phyloP scores from a whole-genome alignment of 1,140 invertebrate species.

The Papilio xuthus region DNA sequence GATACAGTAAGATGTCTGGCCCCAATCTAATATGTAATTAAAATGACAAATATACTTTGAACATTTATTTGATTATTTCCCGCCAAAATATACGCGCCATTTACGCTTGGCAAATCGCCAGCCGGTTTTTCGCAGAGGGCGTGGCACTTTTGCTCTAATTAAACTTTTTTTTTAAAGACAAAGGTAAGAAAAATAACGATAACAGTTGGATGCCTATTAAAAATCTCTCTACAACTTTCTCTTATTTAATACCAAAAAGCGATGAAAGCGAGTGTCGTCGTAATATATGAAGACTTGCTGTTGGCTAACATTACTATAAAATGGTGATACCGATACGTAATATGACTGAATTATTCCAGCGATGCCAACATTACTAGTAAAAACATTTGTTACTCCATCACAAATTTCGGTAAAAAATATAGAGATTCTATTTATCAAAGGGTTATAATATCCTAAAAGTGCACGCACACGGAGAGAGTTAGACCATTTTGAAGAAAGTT shows the following conservation, averaged over 20 bases:
- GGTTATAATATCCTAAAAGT: slow-evolving; percentile 7
- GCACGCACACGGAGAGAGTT: slow-evolving; percentile 3
- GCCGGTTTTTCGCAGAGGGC: slow-evolving; percentile 8
- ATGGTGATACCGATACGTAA: too few species aligned
- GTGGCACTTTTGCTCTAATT: slow-evolving; percentile 32
- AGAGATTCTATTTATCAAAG: not conserved
- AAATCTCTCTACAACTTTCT: too few species aligned
- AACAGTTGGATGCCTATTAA: not conserved
- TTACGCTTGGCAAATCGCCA: slow-evolving; percentile 26
- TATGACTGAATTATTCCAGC: too few species aligned
- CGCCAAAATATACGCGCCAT: not conserved
- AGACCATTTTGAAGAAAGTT: slow-evolving; percentile 27
- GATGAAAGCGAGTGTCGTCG: too few species aligned
- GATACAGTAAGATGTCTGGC: not conserved
- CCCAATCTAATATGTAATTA: not conserved
- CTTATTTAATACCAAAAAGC: not conserved
- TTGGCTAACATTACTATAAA: too few species aligned
- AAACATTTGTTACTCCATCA: not conserved
- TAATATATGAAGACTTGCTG: too few species aligned
- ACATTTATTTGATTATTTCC: slow-evolving; percentile 21
- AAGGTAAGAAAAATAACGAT: not conserved
- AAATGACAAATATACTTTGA: slow-evolving; percentile 17
- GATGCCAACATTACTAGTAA: not conserved
- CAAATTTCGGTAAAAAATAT: not conserved
- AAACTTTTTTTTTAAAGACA: not conserved